Percentiles rank a stretch among this genome's conserved stretches.
Evolutionary conservation across 2,888 invertebrate genomes (phyloP).

Genomic region (Calameuta pallipes): DNA sequence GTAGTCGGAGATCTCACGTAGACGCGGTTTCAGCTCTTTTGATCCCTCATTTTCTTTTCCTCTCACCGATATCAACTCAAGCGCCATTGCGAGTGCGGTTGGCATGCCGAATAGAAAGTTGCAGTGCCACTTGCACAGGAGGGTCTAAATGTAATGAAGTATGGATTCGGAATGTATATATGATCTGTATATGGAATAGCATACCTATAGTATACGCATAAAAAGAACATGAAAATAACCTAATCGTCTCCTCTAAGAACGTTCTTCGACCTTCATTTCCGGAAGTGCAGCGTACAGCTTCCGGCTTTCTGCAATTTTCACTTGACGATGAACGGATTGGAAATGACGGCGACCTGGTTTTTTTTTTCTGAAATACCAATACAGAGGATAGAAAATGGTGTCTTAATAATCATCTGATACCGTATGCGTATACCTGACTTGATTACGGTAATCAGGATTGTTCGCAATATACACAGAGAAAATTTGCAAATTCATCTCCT

Average conservation of each 20-base stretch:
- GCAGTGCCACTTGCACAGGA: constrained; percentile 31
- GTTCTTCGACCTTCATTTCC: background rate
- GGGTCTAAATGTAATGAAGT: background rate
- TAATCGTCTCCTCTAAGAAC: background rate
- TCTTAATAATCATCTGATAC: background rate
- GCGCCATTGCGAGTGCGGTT: background rate
- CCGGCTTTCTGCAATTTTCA: background rate
- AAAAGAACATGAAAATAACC: background rate
- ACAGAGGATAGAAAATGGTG: background rate
- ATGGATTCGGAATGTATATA: background rate
- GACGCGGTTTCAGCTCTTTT: background rate
- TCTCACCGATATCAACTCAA: background rate
- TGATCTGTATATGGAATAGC: background rate
- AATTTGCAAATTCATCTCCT: background rate
- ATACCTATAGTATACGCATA: background rate
- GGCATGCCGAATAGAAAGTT: constrained; percentile 48
- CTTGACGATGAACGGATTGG: background rate
- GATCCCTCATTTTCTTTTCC: background rate
- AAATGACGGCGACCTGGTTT: background rate
- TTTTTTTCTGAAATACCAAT: background rate
- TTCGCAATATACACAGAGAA: background rate
- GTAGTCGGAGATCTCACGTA: background rate
- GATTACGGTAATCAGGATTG: background rate
- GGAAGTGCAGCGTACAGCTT: background rate
- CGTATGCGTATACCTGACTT: background rate